These are phyloP conservation scores for Spilogale gracilis DNA, from an alignment of 2,113 vertebrate species.

Conservation along the genomic window DNA sequence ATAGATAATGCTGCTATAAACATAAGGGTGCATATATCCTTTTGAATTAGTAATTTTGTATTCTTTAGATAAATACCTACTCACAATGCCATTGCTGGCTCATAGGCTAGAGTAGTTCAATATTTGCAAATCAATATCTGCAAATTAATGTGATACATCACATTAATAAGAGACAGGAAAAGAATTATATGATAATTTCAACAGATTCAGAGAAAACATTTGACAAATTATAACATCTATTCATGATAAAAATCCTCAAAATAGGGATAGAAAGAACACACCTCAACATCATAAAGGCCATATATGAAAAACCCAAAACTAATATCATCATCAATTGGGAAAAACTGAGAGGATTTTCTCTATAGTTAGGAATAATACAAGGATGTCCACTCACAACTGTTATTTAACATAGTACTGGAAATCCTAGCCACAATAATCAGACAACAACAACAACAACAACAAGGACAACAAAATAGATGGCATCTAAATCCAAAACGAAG, in stretches of 20 bases:
- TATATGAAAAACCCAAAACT: not conserved
- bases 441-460: not conserved
- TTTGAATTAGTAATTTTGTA: not conserved
- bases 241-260: not conserved
- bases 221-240: not conserved
- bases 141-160: not conserved
- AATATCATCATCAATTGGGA: not conserved
- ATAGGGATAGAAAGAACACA: not conserved
- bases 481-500: not conserved
- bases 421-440: not conserved
- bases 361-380: not conserved
- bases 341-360: not conserved
- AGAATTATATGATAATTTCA: not conserved
- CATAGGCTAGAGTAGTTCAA: not conserved
- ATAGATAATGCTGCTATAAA: not conserved
- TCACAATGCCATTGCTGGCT: not conserved
- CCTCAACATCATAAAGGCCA: not conserved
- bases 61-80: not conserved
- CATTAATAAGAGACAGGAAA: not conserved
- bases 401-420: not conserved
- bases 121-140: not conserved
- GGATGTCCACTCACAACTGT: not conserved
- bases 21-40: not conserved
- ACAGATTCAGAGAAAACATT: not conserved
- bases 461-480: not conserved